Conservation (phyloP, 2,113 vertebrate species). For the Columba janthina region DNA sequence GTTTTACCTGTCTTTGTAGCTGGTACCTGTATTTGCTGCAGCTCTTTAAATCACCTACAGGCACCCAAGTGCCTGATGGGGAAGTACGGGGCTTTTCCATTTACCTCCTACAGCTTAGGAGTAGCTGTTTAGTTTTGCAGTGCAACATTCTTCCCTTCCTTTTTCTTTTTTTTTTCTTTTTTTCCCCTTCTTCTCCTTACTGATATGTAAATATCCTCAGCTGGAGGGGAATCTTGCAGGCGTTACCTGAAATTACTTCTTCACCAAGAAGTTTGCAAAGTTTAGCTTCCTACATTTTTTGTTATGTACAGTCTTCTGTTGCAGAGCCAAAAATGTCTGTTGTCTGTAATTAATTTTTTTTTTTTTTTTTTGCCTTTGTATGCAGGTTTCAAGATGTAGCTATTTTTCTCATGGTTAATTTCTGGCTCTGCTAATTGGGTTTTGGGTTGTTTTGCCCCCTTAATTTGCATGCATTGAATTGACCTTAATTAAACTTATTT, state of each 20-base stretch:
- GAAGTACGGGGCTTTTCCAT: background rate
- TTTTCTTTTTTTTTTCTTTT: too few species aligned
- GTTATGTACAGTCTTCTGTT: background rate
- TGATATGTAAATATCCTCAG: background rate
- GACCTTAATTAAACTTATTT: slow-evolving; percentile 45
- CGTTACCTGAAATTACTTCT: background rate
- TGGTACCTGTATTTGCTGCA: background rate
- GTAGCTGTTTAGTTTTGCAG: background rate
- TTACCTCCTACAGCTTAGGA: background rate
- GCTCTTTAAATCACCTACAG: background rate
- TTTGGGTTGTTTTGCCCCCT: fast-evolving
- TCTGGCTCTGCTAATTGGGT: slow-evolving; percentile 10
- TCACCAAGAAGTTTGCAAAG: background rate
- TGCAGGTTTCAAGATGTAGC: background rate
- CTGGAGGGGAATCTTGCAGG: background rate
- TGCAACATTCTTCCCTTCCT: background rate
- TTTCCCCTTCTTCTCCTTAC: background rate
- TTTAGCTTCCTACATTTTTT: background rate
- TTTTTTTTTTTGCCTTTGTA: background rate
- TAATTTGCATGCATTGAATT: background rate
- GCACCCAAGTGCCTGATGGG: background rate
- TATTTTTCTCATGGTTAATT: slow-evolving; percentile 14
- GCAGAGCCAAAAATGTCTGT: background rate
- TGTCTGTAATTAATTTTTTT: background rate
- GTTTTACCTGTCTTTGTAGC: background rate